Conservation (phyloP, 2,113 vertebrate genomes). For the Pelecanus crispus region DNA sequence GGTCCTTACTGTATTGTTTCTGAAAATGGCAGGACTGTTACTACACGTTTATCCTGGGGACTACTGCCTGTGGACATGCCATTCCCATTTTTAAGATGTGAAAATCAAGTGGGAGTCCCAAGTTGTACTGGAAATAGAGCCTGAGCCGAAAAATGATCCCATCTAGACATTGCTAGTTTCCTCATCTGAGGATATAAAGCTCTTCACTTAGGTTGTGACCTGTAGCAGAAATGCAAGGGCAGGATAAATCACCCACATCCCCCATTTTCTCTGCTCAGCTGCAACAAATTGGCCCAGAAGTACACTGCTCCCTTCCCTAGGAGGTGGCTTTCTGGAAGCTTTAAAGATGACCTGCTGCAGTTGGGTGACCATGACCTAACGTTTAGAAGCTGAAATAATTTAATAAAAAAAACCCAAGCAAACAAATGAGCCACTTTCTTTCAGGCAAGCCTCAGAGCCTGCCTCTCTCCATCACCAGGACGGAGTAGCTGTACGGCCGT, state of each 20-base stretch:
- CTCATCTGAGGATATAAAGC: background rate
- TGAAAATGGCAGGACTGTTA: background rate
- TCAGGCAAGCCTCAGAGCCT: background rate
- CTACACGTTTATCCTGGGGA: background rate
- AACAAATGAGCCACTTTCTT: background rate
- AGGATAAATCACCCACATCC: background rate
- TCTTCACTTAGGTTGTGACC: background rate
- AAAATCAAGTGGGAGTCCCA: background rate
- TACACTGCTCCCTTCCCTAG: background rate
- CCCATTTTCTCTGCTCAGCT: background rate
- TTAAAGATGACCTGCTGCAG: background rate
- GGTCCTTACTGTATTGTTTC: background rate
- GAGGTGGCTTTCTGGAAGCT: background rate
- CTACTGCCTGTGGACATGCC: background rate
- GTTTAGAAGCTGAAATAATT: background rate
- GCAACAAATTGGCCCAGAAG: background rate
- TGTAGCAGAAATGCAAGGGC: background rate
- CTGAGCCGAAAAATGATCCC: background rate
- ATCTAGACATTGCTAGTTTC: fast-evolving
- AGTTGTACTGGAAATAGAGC: background rate
- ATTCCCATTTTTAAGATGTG: background rate
- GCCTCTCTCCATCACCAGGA: background rate
- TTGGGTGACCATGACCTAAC: background rate
- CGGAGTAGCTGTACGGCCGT: fast-evolving
- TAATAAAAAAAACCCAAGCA: background rate